These are phyloP conservation scores for Porites australiensis DNA, from an alignment of 64 coral and sea anemone species.

Conservation along the genomic window DNA sequence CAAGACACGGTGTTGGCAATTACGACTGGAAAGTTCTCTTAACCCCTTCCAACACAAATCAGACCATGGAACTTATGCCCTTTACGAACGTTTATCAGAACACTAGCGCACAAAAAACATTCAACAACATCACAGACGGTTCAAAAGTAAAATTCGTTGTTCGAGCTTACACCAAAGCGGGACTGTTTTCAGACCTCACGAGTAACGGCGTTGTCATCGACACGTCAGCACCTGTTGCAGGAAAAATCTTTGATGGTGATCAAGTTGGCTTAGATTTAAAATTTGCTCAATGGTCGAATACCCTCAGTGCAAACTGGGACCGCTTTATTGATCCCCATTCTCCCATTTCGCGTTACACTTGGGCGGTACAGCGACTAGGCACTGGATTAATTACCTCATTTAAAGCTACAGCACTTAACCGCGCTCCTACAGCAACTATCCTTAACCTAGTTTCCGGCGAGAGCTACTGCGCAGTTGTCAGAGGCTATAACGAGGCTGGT, in stretches of 20 bases:
- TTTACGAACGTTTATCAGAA: slow-evolving; percentile 44
- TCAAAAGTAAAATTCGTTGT: slow-evolving; percentile 33
- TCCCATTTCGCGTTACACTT: slow-evolving; percentile 75
- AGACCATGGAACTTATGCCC: slow-evolving; percentile 39
- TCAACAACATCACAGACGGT: slow-evolving; percentile 60
- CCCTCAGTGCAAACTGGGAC: slow-evolving; percentile 76
- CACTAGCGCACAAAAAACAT: slow-evolving; percentile 40
- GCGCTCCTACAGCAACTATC: slow-evolving; percentile 37
- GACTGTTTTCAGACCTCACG: slow-evolving; percentile 67
- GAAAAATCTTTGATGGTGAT: slow-evolving; percentile 72
- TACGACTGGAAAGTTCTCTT: slow-evolving; percentile 78
- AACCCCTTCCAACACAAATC: slow-evolving; percentile 36
- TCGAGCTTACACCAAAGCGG: slow-evolving; percentile 73
- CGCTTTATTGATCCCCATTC: slow-evolving; percentile 83
- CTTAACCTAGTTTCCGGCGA: slow-evolving; percentile 79
- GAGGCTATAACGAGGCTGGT: slow-evolving; percentile 90
- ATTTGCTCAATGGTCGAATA: slow-evolving; percentile 86
- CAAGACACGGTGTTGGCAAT: slow-evolving; percentile 68
- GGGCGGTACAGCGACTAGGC: slow-evolving; percentile 67
- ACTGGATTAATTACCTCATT: slow-evolving; percentile 72
- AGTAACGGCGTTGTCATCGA: slow-evolving; percentile 86
- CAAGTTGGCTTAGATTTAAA: slow-evolving; percentile 34
- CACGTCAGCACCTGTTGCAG: slow-evolving; percentile 42
- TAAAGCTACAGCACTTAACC: slow-evolving; percentile 63
- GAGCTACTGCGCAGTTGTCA: slow-evolving; percentile 87